Percentiles rank a stretch among this genome's conserved stretches.
Conservation (phyloP, 2,113 vertebrate genomes). For the Peucedramus taeniatus region DNA sequence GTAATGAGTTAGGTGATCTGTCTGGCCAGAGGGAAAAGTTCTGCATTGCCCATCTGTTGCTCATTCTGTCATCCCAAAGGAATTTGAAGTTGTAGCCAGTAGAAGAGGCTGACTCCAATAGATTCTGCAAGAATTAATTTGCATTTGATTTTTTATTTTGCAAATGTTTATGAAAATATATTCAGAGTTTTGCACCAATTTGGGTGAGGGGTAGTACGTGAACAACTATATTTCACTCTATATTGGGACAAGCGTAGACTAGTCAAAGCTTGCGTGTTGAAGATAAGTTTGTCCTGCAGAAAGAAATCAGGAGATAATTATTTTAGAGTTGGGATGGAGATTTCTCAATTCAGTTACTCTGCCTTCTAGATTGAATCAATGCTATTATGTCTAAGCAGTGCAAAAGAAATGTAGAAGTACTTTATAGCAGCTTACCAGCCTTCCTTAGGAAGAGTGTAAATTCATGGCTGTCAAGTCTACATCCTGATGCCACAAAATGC, state of each 20-base stretch:
- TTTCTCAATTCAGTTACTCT: background rate
- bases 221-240: background rate
- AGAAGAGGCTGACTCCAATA: background rate
- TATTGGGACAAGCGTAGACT: background rate
- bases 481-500: background rate
- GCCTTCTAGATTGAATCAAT: background rate
- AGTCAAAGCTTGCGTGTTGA: background rate
- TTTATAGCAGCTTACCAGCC: background rate
- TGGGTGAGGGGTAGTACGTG: background rate
- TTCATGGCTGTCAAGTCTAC: background rate
- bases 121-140: background rate
- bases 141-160: background rate
- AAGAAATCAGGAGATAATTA: background rate
- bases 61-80: background rate
- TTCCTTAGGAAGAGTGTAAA: background rate
- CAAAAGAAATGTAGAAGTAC: background rate
- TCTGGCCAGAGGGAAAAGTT: background rate
- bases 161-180: background rate
- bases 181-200: background rate
- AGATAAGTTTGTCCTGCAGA: background rate
- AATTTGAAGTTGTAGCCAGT: background rate
- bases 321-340: background rate
- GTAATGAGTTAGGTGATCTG: background rate
- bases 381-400: background rate
- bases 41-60: fast-evolving